Conservation (phyloP, 2,888 invertebrate species). For the Acrobasis repandana region DNA sequence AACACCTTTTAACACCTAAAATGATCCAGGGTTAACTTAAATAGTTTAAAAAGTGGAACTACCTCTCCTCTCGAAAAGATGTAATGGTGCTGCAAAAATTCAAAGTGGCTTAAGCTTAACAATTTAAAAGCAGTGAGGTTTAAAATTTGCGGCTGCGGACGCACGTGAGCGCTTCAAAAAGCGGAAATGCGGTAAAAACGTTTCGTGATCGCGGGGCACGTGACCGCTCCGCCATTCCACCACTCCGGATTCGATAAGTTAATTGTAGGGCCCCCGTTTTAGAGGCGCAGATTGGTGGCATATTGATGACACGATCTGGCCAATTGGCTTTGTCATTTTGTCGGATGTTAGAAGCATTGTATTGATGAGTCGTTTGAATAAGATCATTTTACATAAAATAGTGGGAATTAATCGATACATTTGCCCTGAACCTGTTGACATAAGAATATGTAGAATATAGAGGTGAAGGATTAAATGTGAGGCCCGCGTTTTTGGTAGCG, state of each 20-base stretch:
- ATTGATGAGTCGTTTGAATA: too few relatives aligned
- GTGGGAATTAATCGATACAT: too few relatives aligned
- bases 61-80: background rate
- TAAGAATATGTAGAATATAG: too few relatives aligned
- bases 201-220: slow-evolving; percentile 67
- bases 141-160: slow-evolving; percentile 43
- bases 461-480: too few relatives aligned
- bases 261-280: slow-evolving; percentile 8
- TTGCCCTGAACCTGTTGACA: too few relatives aligned
- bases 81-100: slow-evolving; percentile 14
- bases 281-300: slow-evolving; percentile 4
- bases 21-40: background rate
- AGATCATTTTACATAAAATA: too few relatives aligned
- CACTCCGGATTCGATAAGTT: slow-evolving; percentile 20
- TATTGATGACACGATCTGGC: slow-evolving; percentile 1
- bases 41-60: slow-evolving; percentile 5
- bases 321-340: too few relatives aligned
- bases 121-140: slow-evolving; percentile 34
- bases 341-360: too few relatives aligned
- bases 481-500: too few relatives aligned
- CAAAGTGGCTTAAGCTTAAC: slow-evolving; percentile 25
- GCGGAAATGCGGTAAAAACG: slow-evolving; percentile 72
- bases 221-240: slow-evolving; percentile 43
- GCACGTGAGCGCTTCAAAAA: slow-evolving; percentile 54
- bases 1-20: background rate